phyloP scores from a whole-genome alignment of 2,797 vertebrate genomes.

The Mycteria americana region DNA sequence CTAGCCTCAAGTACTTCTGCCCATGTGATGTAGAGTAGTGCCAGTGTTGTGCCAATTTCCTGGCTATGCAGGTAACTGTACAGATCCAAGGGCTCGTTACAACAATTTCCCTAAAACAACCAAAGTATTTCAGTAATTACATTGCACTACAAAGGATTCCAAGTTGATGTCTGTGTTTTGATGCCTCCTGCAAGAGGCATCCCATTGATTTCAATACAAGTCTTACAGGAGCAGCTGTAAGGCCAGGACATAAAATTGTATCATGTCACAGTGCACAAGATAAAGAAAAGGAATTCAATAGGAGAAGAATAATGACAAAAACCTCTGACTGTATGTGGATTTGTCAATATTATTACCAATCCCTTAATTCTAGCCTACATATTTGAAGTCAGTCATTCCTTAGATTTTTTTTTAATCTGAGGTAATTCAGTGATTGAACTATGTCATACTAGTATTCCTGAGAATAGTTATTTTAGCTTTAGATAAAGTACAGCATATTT shows the following conservation, averaged over 20 bases:
- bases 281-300: neutral
- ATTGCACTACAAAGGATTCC: neutral
- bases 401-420: neutral
- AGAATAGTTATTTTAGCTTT: neutral
- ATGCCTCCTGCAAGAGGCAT: neutral
- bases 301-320: neutral
- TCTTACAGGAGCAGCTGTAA: neutral
- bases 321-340: neutral
- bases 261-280: neutral
- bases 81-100: conserved; percentile 87
- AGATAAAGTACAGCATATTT: neutral
- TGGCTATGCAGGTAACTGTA: conserved; percentile 90
- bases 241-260: neutral
- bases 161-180: neutral
- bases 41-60: conserved; percentile 84
- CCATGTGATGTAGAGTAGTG: conserved; percentile 92
- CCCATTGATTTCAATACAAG: neutral
- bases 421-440: neutral
- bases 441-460: neutral
- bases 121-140: neutral
- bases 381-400: neutral
- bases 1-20: conserved; percentile 90
- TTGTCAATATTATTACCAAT: neutral
- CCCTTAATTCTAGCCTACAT: neutral
- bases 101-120: conserved; percentile 79